phyloP scores from a whole-genome alignment of 2,113 vertebrate species.

The Cettia cetti region DNA sequence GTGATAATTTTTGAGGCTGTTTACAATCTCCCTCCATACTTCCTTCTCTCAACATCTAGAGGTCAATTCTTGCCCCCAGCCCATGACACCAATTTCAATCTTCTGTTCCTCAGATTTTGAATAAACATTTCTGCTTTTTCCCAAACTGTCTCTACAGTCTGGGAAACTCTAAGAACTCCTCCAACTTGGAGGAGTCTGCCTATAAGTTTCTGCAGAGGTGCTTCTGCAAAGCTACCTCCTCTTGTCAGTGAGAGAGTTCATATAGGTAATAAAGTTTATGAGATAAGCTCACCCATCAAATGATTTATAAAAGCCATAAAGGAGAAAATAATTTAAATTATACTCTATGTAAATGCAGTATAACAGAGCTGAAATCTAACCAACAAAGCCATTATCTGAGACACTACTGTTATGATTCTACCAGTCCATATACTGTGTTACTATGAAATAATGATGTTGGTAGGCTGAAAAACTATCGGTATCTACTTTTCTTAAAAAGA shows the following conservation, averaged over 20 bases:
- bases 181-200: background rate
- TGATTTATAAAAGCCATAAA: background rate
- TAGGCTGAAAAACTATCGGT: background rate
- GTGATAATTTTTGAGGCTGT: slow-evolving; percentile 2
- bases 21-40: background rate
- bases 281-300: background rate
- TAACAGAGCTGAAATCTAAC: background rate
- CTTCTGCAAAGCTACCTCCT: background rate
- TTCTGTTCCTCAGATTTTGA: background rate
- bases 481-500: background rate
- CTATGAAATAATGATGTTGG: background rate
- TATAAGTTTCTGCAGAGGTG: background rate
- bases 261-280: background rate
- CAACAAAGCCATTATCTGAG: background rate
- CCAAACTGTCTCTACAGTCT: background rate
- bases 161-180: background rate
- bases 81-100: background rate
- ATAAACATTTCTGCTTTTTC: background rate
- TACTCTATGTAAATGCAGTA: background rate
- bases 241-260: background rate
- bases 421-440: background rate
- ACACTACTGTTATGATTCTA: background rate
- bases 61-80: background rate
- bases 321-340: background rate
- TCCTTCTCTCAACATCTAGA: background rate